Evolutionary conservation across 2,888 invertebrate genomes (phyloP), one percentile per base, ranked within the genome.

Genomic region (Villa cingulata): DNA sequence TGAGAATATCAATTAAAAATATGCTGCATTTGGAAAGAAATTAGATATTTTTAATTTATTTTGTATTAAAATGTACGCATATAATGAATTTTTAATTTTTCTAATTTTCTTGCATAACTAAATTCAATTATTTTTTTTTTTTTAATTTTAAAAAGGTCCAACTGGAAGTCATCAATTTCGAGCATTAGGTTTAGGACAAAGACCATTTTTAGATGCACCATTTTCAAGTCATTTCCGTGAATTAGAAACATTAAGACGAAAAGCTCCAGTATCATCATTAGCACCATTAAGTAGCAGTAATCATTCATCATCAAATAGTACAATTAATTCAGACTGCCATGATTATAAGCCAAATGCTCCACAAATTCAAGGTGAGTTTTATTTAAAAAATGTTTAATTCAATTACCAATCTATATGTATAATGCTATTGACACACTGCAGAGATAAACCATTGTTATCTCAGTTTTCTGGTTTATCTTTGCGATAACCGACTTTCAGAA

Each of bases 101-200:
- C n/a, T n/a, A n/a, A n/a, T n/a, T n/a, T n/a, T n/a, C n/a, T n/a
- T n/a, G n/a, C n/a, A n/a, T n/a, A n/a, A n/a, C n/a, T 23, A 7
- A 36, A 39, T 46, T 36, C 23, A 19, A 10, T 36, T 16, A 40
- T 17, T 52, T 49, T 58, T 44, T 63, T 36, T 32, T 12, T 32
- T 32, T 9, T 32, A 32, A 12, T 32, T 7, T 2, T 36, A 23
- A 23, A 36, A 2, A 76, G 78, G 74, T 70, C 74, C 77, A 51
- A 73, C 76, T 60, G 62, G 72, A 65, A 72, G 77, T 67, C 78
- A 79, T 57, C 81, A 82, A 62, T 83, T 83, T 61, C 75, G 87
- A 53, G 78, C 83, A 43, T 73, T 86, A 57, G 82, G 83, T 32
- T 71, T 86, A 60, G 77, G 79, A 47, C 86, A 83, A 62, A 77